These are phyloP conservation scores for Eupithecia pulchellata DNA, from an alignment of 2,888 invertebrate genomes.

Conservation along the genomic window DNA sequence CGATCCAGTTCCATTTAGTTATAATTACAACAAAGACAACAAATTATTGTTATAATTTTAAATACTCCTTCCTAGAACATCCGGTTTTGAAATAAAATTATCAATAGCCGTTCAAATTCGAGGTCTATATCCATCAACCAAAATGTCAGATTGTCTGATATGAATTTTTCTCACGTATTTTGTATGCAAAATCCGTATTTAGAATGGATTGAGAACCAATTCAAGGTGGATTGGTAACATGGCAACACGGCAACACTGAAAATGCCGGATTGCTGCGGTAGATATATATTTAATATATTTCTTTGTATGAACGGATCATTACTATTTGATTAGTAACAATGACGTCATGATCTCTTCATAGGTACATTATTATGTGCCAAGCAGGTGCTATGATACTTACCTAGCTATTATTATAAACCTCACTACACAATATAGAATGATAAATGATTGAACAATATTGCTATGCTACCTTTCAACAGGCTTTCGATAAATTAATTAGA, in stretches of 20 bases:
- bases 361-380: too few relatives aligned
- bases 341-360: too few relatives aligned
- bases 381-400: too few relatives aligned
- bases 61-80: slow-evolving; percentile 60
- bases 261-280: slow-evolving; percentile 11
- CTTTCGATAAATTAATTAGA: neutral
- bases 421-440: too few relatives aligned
- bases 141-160: slow-evolving; percentile 42
- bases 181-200: slow-evolving; percentile 64
- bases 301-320: neutral
- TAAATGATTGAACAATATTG: too few relatives aligned
- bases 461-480: too few relatives aligned
- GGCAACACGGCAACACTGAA: slow-evolving; percentile 44
- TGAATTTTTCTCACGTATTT: slow-evolving; percentile 46
- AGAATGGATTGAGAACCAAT: slow-evolving; percentile 69
- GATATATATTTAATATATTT: slow-evolving; percentile 1
- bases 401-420: too few relatives aligned
- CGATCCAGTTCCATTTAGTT: too few relatives aligned
- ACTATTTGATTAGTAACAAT: neutral
- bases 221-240: slow-evolving; percentile 63
- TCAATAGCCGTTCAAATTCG: slow-evolving; percentile 12
- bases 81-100: slow-evolving; percentile 31
- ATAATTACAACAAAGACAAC: neutral
- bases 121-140: slow-evolving; percentile 9
- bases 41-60: neutral